Conservation (phyloP, 1,140 invertebrate genomes). For the Lepidurus apus region DNA sequence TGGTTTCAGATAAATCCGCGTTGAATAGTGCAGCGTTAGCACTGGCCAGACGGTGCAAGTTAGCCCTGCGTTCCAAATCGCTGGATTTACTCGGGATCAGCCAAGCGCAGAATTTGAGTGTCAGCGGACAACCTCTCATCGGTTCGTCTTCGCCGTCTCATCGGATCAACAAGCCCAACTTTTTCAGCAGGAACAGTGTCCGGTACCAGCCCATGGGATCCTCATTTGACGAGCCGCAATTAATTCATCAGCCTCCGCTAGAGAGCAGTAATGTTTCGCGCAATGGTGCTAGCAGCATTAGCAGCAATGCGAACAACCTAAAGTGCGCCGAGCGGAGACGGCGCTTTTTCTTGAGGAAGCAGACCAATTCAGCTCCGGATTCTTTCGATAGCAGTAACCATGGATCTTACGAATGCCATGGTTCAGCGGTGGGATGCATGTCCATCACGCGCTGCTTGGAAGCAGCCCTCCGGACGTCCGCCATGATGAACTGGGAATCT, state of each 20-base stretch:
- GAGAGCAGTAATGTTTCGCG: not conserved
- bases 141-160: not conserved
- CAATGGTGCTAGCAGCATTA: not conserved
- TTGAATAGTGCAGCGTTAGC: not conserved
- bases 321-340: constrained; percentile 41
- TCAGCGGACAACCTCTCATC: not conserved
- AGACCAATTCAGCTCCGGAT: constrained; percentile 49
- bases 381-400: constrained; percentile 44
- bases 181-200: not conserved
- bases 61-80: constrained; percentile 30
- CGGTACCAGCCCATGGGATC: not conserved
- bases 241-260: not conserved
- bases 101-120: not conserved
- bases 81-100: constrained; percentile 31
- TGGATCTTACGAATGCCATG: constrained; percentile 39
- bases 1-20: not conserved
- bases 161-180: not conserved
- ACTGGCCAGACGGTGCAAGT: not conserved
- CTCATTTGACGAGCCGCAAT: not conserved
- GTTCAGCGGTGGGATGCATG: constrained; percentile 34
- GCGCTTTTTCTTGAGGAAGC: constrained; percentile 45
- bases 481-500: constrained; percentile 33
- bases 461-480: constrained; percentile 28
- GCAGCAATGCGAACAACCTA: constrained; percentile 30
- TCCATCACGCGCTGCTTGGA: constrained; percentile 32